Evolutionary conservation across 2,797 vertebrate species (phyloP), one percentile per base, ranked within the genome.

Genomic region (Centroberyx gerrardi): DNA sequence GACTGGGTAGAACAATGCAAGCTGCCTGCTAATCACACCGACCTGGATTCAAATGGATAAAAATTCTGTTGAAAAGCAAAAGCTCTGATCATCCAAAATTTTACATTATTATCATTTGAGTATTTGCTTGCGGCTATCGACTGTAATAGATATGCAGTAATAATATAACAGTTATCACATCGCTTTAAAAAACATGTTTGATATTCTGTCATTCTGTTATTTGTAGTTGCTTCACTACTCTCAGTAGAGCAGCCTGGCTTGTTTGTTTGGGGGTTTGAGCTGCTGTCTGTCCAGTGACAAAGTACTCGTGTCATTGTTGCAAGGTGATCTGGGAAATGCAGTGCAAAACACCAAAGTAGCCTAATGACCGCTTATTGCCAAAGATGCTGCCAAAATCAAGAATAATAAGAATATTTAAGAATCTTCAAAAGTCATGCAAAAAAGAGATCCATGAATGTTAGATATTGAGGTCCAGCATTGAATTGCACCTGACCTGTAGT

Each of bases 301-400:
- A 22, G 22, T 22, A 22, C 22, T 22, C 1, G 22, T 1, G 22
- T 22, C 22, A 74, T 72, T 80, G 59, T 68, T 82, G 59, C 76
- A 74, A 67, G 80, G 84, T 80, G 76, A 86, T 81, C 76, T 88
- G 66, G 68, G 36, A 17, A 67, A 80, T 49, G 18, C 69, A 53
- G 58, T 52, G 78, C 80, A 76, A 86, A 84, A 87, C 72, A 79
- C 81, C 77, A 87, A 74, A 86, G 78, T 48, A 36, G 3, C 6
- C 3, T 36, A 49, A 55, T 78, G 49, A 78, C 59, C 76, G 69
- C 87, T 86, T 86, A 64, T 84, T 73, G 84, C 67, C 74, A 29
- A 76, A 62, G 62, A 70, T 31, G 63, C 53, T 84, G 83, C 85
- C 81, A 87, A 88, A 85, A 86, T 17, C 66, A 70, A 86, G 72